Percentiles rank a stretch among this genome's conserved stretches.
Conservation (phyloP, 2,113 vertebrate genomes). For the Pipra filicauda region DNA sequence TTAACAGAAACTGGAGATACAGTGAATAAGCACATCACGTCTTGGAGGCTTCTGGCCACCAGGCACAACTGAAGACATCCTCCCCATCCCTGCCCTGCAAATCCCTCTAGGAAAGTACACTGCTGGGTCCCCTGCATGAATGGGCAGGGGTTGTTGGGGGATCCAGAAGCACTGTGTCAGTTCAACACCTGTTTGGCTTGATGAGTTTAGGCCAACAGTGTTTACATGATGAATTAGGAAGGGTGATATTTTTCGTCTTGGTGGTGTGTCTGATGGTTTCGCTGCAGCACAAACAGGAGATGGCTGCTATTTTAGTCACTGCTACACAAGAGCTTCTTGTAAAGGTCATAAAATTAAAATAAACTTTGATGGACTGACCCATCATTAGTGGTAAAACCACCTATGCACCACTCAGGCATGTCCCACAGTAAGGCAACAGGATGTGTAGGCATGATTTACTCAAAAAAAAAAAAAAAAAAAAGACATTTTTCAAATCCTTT, state of each 20-base stretch:
- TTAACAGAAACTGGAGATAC: neutral
- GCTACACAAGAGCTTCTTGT: slow-evolving; percentile 19
- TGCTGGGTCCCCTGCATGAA: neutral
- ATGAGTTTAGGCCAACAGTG: neutral
- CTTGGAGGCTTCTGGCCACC: neutral
- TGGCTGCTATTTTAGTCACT: slow-evolving; percentile 40
- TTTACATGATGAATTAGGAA: neutral
- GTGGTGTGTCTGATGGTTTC: neutral
- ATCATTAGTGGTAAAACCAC: slow-evolving; percentile 53
- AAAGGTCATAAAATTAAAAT: slow-evolving; percentile 56
- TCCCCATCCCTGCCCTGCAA: neutral
- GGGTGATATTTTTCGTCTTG: neutral
- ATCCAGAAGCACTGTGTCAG: neutral
- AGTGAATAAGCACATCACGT: neutral
- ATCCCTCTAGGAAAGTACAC: neutral
- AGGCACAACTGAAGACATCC: neutral
- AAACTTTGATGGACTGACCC: slow-evolving; percentile 23
- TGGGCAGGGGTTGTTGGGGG: neutral
- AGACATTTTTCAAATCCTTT: neutral
- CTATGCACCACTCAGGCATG: neutral
- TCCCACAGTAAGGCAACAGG: neutral
- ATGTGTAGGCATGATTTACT: neutral
- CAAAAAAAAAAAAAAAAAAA: neutral
- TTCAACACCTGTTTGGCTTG: neutral
- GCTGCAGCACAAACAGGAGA: slow-evolving; percentile 1